These are phyloP conservation scores for Oscheius sp. DNA, from an alignment of 1,140 invertebrate species.

Conservation along the genomic window DNA sequence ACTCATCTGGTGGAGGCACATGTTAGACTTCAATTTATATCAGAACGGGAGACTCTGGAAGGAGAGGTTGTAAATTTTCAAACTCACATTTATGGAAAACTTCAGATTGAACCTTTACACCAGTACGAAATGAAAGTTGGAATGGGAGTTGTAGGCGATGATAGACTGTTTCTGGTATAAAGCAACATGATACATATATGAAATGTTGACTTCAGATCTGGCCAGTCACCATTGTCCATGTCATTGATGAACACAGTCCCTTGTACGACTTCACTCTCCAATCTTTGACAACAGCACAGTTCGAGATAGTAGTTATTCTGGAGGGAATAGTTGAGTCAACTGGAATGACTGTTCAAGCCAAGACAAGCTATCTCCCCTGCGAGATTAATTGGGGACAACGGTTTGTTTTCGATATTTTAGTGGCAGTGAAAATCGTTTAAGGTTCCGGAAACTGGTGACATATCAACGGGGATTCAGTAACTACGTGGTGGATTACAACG, in stretches of 20 bases:
- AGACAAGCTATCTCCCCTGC: slow-evolving; percentile 43
- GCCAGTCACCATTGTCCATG: slow-evolving; percentile 64
- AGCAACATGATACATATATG: neutral
- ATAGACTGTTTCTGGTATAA: slow-evolving; percentile 57
- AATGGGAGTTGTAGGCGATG: slow-evolving; percentile 25
- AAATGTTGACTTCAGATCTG: slow-evolving; percentile 56
- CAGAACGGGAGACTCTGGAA: slow-evolving; percentile 79
- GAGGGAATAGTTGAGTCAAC: slow-evolving; percentile 62
- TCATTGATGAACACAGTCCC: slow-evolving; percentile 61
- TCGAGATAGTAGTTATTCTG: slow-evolving; percentile 48
- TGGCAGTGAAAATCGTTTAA: neutral
- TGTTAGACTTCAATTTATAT: slow-evolving; percentile 83
- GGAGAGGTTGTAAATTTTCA: slow-evolving; percentile 69
- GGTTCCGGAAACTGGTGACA: slow-evolving; percentile 38
- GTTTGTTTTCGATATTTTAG: slow-evolving; percentile 19
- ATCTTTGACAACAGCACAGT: slow-evolving; percentile 34
- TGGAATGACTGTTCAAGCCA: slow-evolving; percentile 48
- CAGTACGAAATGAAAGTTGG: slow-evolving; percentile 47
- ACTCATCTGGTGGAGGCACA: slow-evolving; percentile 68
- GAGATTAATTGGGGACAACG: slow-evolving; percentile 46
- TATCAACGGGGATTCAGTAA: slow-evolving; percentile 33
- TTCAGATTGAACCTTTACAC: slow-evolving; percentile 39
- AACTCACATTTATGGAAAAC: neutral
- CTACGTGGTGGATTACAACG: slow-evolving; percentile 42
- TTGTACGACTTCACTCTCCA: slow-evolving; percentile 37